Evolutionary conservation across 1,140 invertebrate genomes (phyloP), one percentile per base, ranked within the genome.

Genomic region (Gryllus bimaculatus): DNA sequence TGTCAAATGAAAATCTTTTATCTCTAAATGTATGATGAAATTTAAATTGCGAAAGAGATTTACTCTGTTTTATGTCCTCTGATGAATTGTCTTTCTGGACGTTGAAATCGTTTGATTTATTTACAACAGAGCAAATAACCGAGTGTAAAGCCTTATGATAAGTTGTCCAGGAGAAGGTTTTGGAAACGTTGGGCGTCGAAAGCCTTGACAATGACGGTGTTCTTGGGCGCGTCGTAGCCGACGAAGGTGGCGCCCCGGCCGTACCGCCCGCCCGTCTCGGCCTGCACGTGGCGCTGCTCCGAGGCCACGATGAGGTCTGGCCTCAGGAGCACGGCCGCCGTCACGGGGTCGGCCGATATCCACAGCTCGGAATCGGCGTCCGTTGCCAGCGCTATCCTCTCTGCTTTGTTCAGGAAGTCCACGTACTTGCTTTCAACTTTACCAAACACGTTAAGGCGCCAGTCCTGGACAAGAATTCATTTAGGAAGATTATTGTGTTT

Each of bases 341-440:
- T 21, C 8, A 78, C 12, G 8, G 48, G 18, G 13, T 78, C 78
- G 8, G 66, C 49, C 5, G 21, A 39, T 12, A 26, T 66, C 78
- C 78, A 78, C 7, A 49, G 8, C 7, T 8, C 47, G 8, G 10
- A 15, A 39, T 39, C 26, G 26, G 5, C 1, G 10, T 78, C n/a
- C 0, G 20, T 21, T 20, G 26, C n/a, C 20, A 26, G 66, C 7
- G 21, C 15, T 0, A 66, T 0, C 12, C 18, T 6, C n/a, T 78
- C 78, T 8, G 78, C 78, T 48, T 78, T 73, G 21, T 78, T 78
- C 0, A 78, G 47, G 10, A 78, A 21, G 8, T 78, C 20, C 8
- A 78, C 47, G 18, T 78, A 39, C 21, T 47, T 7, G 66, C 78
- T 78, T 13, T 26, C 5, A 7, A 78, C 18, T 48, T 18, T 20